A percentile compares a stretch with the other conserved stretches of the same genome.
Evolutionary conservation across 2,113 vertebrate species (phyloP).

Genomic region (Artemisiospiza belli): DNA sequence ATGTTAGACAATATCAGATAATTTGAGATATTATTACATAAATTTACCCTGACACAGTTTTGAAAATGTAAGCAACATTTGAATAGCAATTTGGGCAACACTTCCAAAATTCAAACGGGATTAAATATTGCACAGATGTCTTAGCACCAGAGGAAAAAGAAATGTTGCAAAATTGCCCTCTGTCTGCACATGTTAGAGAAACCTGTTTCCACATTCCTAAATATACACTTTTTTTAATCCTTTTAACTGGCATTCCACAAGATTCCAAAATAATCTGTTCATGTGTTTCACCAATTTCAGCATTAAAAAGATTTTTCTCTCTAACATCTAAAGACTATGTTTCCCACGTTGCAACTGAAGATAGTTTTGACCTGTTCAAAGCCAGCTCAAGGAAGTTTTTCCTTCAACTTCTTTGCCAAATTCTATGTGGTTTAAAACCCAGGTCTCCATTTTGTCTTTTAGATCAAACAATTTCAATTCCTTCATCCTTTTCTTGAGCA

Average conservation of each 20-base stretch:
- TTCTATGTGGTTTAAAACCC: not conserved
- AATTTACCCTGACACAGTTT: not conserved
- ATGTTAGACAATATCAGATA: not conserved
- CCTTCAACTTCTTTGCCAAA: not conserved
- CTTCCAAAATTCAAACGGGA: not conserved
- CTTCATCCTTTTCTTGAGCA: not conserved
- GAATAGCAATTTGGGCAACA: not conserved
- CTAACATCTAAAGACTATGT: not conserved
- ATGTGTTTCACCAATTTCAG: not conserved
- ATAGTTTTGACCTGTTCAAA: not conserved
- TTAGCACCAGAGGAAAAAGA: not conserved
- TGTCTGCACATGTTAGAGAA: not conserved
- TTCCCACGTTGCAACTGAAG: not conserved
- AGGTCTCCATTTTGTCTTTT: not conserved
- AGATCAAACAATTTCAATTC: not conserved
- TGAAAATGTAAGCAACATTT: not conserved
- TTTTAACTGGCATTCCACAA: not conserved
- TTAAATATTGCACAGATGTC: not conserved
- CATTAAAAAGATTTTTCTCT: not conserved
- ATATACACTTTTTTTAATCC: not conserved
- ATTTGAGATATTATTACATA: not conserved
- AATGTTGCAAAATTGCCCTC: not conserved
- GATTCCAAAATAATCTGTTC: not conserved
- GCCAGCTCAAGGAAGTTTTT: not conserved
- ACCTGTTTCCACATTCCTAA: not conserved